Conservation (phyloP, 2,113 vertebrate genomes). For the Indri indri region DNA sequence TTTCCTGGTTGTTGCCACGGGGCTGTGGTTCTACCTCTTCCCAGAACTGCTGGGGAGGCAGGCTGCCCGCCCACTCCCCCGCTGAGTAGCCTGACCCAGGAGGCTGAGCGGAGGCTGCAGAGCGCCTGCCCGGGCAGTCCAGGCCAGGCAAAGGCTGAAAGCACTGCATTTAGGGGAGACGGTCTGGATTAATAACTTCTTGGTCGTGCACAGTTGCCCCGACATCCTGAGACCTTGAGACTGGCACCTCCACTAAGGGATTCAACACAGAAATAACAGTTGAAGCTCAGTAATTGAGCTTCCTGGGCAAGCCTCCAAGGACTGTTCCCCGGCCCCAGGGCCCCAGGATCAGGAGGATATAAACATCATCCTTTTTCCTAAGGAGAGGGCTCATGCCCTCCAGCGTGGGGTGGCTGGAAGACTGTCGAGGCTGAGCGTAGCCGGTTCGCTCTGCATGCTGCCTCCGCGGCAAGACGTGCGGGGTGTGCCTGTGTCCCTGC, state of each 20-base stretch:
- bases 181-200: background rate
- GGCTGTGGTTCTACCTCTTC: background rate
- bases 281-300: background rate
- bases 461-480: accelerated
- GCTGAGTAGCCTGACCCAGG: background rate
- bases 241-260: background rate
- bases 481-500: background rate
- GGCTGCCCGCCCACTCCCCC: background rate
- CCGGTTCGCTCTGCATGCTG: background rate
- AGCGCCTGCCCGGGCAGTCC: background rate
- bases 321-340: background rate
- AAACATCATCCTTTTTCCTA: background rate
- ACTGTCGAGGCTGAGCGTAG: background rate
- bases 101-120: too few species aligned
- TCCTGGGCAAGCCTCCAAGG: background rate
- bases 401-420: accelerated
- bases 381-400: background rate
- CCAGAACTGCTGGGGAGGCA: background rate
- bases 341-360: background rate
- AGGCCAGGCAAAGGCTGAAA: background rate
- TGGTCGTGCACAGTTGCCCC: background rate
- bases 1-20: background rate
- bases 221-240: background rate
- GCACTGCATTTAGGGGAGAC: background rate
- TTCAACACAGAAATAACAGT: background rate